These are phyloP conservation scores for Enhydra lutris DNA, from an alignment of 2,113 vertebrate species.

Conservation along the genomic window DNA sequence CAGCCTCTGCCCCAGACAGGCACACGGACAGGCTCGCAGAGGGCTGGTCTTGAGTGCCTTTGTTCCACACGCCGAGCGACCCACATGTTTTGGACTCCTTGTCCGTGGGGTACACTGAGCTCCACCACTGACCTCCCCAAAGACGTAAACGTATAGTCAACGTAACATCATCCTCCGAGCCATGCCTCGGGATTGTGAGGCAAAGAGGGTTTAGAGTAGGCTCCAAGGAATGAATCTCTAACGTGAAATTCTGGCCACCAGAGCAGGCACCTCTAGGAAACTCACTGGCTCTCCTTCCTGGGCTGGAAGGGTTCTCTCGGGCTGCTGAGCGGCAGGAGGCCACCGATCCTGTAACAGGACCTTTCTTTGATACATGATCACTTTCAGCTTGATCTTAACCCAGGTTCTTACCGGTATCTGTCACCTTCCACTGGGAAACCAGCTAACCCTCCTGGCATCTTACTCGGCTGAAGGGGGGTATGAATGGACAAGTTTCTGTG, in stretches of 20 bases:
- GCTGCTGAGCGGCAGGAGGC: too few relatives aligned
- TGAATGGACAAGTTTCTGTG: background rate
- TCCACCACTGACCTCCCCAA: background rate
- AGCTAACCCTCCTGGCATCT: background rate
- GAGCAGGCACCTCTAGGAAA: background rate
- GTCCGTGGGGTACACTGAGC: background rate
- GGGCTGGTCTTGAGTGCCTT: background rate
- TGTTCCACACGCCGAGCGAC: background rate
- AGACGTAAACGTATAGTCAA: too few relatives aligned
- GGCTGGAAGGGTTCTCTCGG: too few relatives aligned
- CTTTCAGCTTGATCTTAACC: background rate
- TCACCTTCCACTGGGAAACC: background rate
- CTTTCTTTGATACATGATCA: background rate
- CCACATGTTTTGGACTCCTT: background rate
- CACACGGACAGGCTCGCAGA: background rate
- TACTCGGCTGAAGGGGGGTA: background rate
- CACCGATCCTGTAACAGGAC: background rate
- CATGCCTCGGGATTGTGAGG: too few relatives aligned
- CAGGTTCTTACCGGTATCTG: background rate
- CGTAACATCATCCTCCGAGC: rapidly evolving
- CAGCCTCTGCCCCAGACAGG: background rate
- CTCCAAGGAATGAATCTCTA: background rate
- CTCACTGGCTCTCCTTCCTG: background rate
- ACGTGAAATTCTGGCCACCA: background rate
- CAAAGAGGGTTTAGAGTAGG: background rate